Evolutionary conservation across 2,113 vertebrate species (phyloP).

Genomic region (Xiphophorus maculatus): DNA sequence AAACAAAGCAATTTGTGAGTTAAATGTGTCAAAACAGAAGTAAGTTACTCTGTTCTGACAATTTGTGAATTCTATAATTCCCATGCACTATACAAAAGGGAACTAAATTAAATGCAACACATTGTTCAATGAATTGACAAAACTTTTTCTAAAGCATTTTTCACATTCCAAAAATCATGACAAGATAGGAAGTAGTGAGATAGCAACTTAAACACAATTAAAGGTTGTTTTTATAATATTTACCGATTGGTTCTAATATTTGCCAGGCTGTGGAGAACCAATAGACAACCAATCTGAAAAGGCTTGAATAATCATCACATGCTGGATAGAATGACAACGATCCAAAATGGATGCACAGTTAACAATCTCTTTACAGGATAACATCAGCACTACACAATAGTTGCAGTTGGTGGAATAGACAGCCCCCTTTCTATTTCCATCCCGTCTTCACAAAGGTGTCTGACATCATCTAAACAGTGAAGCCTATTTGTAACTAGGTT

Average conservation of each 20-base stretch:
- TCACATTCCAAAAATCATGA: too few species aligned
- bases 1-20: too few species aligned
- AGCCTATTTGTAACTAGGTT: slow-evolving; percentile 83
- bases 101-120: too few species aligned
- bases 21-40: too few species aligned
- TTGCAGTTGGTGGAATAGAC: slow-evolving; percentile 24
- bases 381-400: slow-evolving; percentile 48
- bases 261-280: slow-evolving; percentile 23
- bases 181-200: too few species aligned
- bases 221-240: not conserved
- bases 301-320: slow-evolving; percentile 56
- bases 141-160: too few species aligned
- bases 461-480: slow-evolving; percentile 79
- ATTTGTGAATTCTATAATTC: too few species aligned
- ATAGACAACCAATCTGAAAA: slow-evolving; percentile 22
- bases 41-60: too few species aligned
- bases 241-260: slow-evolving; percentile 44
- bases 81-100: too few species aligned
- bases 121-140: too few species aligned
- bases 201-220: too few species aligned
- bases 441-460: slow-evolving; percentile 75
- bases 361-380: slow-evolving; percentile 71
- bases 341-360: slow-evolving; percentile 65
- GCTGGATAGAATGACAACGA: slow-evolving; percentile 61
- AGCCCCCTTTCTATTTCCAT: slow-evolving; percentile 70